Percentiles rank a stretch among this genome's conserved stretches.
phyloP scores from a whole-genome alignment of 2,888 invertebrate genomes.

The Cryptocephalus primarius region DNA sequence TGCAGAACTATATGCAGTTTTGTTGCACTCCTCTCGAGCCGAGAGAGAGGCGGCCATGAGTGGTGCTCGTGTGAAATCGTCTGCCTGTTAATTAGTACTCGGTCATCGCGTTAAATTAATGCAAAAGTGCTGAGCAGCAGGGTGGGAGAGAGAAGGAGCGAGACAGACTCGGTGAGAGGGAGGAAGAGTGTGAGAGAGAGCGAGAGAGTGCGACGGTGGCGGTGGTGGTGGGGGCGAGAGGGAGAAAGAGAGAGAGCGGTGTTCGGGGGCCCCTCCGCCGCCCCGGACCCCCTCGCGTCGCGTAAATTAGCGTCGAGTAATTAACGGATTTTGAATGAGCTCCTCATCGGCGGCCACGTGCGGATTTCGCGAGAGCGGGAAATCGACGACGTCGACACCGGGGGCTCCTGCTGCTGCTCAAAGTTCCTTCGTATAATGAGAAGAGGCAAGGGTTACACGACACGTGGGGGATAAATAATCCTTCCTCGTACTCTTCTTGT shows the following conservation, averaged over 20 bases:
- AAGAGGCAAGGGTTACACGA: not conserved
- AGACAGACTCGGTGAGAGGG: slow-evolving; percentile 2
- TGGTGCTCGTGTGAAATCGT: slow-evolving; percentile 9
- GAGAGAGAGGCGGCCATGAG: slow-evolving; percentile 7
- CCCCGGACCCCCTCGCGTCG: slow-evolving; percentile 10
- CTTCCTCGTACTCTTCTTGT: too few relatives aligned
- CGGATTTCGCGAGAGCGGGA: too few relatives aligned
- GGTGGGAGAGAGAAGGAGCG: not conserved
- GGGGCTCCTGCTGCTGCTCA: slow-evolving; percentile 2
- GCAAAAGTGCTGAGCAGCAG: slow-evolving; percentile 12
- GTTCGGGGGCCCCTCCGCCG: slow-evolving; percentile 12
- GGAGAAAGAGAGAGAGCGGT: slow-evolving; percentile 6
- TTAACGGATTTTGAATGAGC: slow-evolving; percentile 20
- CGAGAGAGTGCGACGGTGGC: too few relatives aligned
- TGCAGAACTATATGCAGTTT: slow-evolving; percentile 33
- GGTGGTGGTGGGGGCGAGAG: slow-evolving; percentile 11
- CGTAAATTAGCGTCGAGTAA: slow-evolving; percentile 21
- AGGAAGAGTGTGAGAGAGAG: slow-evolving; percentile 4
- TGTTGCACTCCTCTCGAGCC: slow-evolving; percentile 14
- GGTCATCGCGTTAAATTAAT: slow-evolving; percentile 21
- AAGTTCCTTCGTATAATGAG: slow-evolving; percentile 2
- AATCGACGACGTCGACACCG: too few relatives aligned
- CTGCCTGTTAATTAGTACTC: slow-evolving; percentile 12
- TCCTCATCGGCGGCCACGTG: slow-evolving; percentile 16
- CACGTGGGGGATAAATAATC: not conserved